Base-by-base conservation (phyloP, 2,113 vertebrate genomes). In the Tragelaphus scriptus region DNA sequence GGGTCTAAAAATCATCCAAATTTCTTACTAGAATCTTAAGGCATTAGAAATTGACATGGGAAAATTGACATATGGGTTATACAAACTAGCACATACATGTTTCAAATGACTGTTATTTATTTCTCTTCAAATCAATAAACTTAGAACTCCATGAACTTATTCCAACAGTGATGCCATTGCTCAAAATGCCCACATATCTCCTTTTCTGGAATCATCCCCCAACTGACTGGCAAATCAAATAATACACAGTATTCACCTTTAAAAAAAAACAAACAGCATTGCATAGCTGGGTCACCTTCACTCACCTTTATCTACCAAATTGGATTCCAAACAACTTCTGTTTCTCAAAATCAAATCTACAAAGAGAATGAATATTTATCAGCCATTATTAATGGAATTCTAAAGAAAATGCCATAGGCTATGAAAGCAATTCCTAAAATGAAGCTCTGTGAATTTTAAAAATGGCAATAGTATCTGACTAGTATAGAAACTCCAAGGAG, bases 291-390 rank as follows among this genome's bases (percentile, higher is more conserved):
- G 63, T 88, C 75, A 85, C 51, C 75, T 85, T 59, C 36, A 95
- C 68, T 96, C 32, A 90, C 56, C 92, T 95, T 96, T 94, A 85
- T 96, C 56, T 88, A 81, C 86, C 68, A 88, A 95, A 96, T 32
- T 96, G 59, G 25, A 55, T 65, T 94, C 58, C 91, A 75, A 81
- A 92, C n/a, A 90, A 95, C 65, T 81, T 96, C 15, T 55, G 40
- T 93, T 94, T 94, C 85, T 96, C 85, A 95, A 97, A 97, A 97
- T 94, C 61, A 94, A 96, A 97, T 53, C 56, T 30, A 91, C 81
- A 93, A 94, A 91, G 53, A 61, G 53, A 71, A 88, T 94, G 95
- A 90, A 94, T 97, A 96, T 94, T 97, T 96, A 96, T 68, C 47
- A 61, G 44, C 58, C 53, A 58, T 26, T 75, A 92, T 93, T 92